phyloP scores from a whole-genome alignment of 2,797 vertebrate species.

The Nasua narica region DNA sequence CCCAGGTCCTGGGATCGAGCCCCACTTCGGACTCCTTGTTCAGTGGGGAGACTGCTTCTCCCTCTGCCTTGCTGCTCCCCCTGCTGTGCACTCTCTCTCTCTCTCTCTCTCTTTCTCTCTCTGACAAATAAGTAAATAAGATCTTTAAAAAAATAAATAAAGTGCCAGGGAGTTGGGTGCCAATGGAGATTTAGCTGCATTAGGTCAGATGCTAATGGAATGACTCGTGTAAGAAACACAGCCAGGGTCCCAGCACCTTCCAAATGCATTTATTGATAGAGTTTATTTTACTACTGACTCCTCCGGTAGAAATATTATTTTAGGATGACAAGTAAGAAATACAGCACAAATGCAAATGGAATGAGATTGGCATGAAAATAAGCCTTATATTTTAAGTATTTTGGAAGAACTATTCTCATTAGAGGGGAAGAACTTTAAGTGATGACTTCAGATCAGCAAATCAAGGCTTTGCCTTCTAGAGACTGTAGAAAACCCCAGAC shows the following conservation, averaged over 20 bases:
- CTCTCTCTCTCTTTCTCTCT: too few relatives aligned
- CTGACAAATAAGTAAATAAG: too few relatives aligned
- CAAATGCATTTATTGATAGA: not conserved
- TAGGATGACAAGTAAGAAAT: not conserved
- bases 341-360: not conserved
- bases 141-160: not conserved
- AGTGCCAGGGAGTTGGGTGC: not conserved
- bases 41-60: too few relatives aligned
- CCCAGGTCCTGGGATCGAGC: too few relatives aligned
- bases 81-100: too few relatives aligned
- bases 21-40: too few relatives aligned
- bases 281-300: not conserved
- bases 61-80: too few relatives aligned
- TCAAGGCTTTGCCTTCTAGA: not conserved
- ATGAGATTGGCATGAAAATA: not conserved
- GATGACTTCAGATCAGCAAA: not conserved
- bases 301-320: not conserved
- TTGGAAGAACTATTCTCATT: not conserved
- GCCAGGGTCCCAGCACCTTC: not conserved
- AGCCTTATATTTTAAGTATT: not conserved
- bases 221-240: not conserved
- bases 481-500: not conserved
- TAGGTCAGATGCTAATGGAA: not conserved
- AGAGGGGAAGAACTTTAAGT: not conserved
- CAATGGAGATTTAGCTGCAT: not conserved